These are phyloP conservation scores for Bubalus kerabau DNA, from an alignment of 2,113 vertebrate species.

Conservation along the genomic window DNA sequence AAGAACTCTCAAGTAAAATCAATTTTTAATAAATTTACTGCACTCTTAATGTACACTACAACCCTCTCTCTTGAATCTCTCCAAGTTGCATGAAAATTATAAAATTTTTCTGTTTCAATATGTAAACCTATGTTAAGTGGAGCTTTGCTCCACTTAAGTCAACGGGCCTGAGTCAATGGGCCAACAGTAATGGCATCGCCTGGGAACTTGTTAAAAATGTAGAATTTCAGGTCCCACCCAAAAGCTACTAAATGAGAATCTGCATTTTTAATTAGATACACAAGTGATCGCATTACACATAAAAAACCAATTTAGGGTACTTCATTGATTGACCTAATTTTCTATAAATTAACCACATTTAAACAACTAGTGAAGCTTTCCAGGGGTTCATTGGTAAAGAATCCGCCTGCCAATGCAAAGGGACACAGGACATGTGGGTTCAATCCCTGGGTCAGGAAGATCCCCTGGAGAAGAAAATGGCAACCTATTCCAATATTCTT, in stretches of 20 bases:
- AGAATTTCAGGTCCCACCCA: neutral
- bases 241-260: neutral
- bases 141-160: neutral
- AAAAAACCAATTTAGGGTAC: neutral
- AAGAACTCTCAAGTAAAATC: neutral
- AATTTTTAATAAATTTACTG: neutral
- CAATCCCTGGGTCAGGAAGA: neutral
- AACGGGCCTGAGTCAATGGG: neutral
- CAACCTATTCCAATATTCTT: neutral
- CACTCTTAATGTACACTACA: neutral
- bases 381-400: neutral
- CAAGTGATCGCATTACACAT: neutral
- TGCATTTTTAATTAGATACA: neutral
- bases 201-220: neutral
- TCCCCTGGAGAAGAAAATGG: neutral
- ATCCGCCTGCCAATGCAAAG: neutral
- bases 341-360: neutral
- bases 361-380: neutral
- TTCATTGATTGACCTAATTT: neutral
- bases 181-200: neutral
- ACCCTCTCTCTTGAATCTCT: neutral
- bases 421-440: neutral
- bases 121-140: neutral
- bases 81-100: neutral
- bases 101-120: neutral